Evolutionary conservation across 1,140 invertebrate genomes (phyloP).

Genomic region (Heterodera schachtii): DNA sequence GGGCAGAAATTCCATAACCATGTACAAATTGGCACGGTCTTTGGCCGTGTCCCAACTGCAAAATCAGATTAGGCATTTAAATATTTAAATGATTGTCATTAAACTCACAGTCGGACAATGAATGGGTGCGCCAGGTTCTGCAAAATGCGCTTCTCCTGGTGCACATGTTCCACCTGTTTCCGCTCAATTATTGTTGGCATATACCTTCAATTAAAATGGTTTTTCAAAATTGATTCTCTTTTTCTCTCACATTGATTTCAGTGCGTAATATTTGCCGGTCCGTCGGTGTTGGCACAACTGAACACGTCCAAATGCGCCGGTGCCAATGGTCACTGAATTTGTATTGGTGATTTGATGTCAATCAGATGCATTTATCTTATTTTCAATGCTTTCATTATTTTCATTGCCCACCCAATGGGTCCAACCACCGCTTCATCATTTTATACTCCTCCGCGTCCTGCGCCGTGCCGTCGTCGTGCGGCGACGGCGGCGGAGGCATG

Average conservation of each 20-base stretch:
- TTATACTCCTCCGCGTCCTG: slow-evolving; percentile 17
- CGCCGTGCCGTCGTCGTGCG: neutral
- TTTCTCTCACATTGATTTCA: slow-evolving; percentile 50
- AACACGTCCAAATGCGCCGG: slow-evolving; percentile 62
- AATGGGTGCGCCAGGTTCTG: slow-evolving; percentile 57
- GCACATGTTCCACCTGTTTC: slow-evolving; percentile 60
- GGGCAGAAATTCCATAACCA: slow-evolving; percentile 90
- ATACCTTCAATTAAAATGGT: slow-evolving; percentile 10
- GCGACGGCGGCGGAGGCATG: neutral
- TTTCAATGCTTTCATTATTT: neutral
- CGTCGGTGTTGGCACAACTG: slow-evolving; percentile 53
- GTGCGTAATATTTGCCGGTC: slow-evolving; percentile 59
- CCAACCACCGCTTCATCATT: slow-evolving; percentile 29
- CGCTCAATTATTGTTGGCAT: slow-evolving; percentile 56
- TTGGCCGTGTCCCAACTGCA: slow-evolving; percentile 85
- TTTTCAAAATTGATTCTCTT: too few species aligned
- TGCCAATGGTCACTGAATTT: slow-evolving; percentile 44
- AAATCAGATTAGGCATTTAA: neutral
- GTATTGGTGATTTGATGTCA: slow-evolving; percentile 4
- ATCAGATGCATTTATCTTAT: neutral
- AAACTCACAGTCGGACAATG: slow-evolving; percentile 60
- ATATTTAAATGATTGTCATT: too few species aligned
- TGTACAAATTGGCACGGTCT: slow-evolving; percentile 84
- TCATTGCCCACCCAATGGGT: neutral
- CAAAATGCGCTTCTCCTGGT: slow-evolving; percentile 60